Base-by-base conservation (phyloP, 2,797 vertebrate species). In the Sciurus vulgaris region DNA sequence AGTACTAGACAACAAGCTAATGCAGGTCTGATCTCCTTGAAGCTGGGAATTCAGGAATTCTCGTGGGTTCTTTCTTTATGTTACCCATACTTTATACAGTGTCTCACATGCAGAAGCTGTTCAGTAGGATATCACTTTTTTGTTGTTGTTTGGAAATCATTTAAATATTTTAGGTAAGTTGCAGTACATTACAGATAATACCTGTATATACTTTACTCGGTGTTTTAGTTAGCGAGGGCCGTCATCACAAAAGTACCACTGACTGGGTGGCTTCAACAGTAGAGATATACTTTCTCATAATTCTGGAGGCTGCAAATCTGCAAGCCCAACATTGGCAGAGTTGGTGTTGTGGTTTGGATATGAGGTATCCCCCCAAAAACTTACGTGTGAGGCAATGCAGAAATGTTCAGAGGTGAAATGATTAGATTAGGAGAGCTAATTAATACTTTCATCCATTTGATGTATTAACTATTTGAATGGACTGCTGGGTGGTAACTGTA, bases 11-110 rank as follows among this genome's bases (percentile, higher is more conserved):
- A 85, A 47, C 86, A 33, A 12, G 41, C 35, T 56, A 41, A 14
- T 41, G 49, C 41, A 79, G 74, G 20, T 93, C 65, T 96, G 44
- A 49, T 65, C 10, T 88, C 26, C 73, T 65, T 85, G 69, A 94
- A 86, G 69, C 74, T 35, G 76, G 69, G 54, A 72, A 26, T 22
- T 59, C 73, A 74, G 18, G 47, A 79, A 79, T 61, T 61, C 28
- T 78, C 51, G 5, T 49, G 65, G 11, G 17, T 67, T 65, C 33
- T 76, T 17, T 67, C 9, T 65, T 20, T 70, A 6, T 90, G 54
- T 91, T 74, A 51, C 24, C 28, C 65, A 38, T 54, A 22, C 17
- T 18, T 76, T 65, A 7, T 47, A 33, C 7, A 72, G 12, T 77
- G 38, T 20, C 17, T 72, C 33, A 33, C 30, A 33, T 47, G 22